phyloP scores from a whole-genome alignment of 2,797 vertebrate genomes.

The Menidia menidia region DNA sequence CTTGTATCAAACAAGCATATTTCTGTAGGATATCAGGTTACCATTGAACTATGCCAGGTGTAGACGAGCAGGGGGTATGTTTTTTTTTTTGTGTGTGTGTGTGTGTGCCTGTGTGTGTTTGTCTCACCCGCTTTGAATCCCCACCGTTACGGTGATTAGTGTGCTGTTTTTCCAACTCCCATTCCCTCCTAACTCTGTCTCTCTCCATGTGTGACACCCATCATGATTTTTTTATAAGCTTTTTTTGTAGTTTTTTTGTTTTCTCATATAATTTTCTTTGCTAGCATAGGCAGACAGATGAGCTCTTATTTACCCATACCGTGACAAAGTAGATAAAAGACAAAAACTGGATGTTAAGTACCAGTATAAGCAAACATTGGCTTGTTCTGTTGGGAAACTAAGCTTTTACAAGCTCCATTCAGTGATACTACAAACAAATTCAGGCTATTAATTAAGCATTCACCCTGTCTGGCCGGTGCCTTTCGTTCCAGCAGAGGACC shows the following conservation, averaged over 20 bases:
- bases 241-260: not conserved
- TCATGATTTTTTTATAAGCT: constrained; percentile 7
- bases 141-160: constrained; percentile 39
- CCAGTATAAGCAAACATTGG: constrained; percentile 33
- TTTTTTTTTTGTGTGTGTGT: not conserved
- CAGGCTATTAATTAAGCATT: constrained; percentile 26
- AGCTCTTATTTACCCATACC: constrained; percentile 34
- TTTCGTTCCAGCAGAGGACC: constrained; percentile 25
- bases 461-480: constrained; percentile 13
- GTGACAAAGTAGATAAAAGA: constrained; percentile 33
- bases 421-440: constrained; percentile 16
- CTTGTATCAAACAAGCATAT: not conserved
- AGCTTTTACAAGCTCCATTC: constrained; percentile 25
- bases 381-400: constrained; percentile 15
- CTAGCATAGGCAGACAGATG: not conserved
- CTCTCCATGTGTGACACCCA: constrained; percentile 11
- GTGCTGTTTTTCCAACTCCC: constrained; percentile 32
- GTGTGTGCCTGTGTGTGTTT: constrained; percentile 15
- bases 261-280: constrained; percentile 2
- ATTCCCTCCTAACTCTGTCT: constrained; percentile 10
- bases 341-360: constrained; percentile 37
- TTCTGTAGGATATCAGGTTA: constrained; percentile 27
- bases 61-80: constrained; percentile 15
- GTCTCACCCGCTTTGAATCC: constrained; percentile 28
- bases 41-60: constrained; percentile 46